These are phyloP conservation scores for Siderastrea radians DNA, from an alignment of 92 coral and sea anemone genomes.

Conservation along the genomic window DNA sequence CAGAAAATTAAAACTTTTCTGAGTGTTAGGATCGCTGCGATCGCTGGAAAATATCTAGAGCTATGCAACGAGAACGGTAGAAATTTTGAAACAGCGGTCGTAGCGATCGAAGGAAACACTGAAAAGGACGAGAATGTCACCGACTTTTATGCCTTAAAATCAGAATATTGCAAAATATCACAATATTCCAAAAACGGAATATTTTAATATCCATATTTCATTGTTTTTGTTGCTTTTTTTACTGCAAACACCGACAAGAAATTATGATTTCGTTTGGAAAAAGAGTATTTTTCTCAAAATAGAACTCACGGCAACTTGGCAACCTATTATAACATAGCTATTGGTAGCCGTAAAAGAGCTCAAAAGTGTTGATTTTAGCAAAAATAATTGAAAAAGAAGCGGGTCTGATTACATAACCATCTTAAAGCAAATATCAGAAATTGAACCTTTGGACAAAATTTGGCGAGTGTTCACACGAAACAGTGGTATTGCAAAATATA, in stretches of 20 bases:
- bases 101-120: conserved; percentile 4
- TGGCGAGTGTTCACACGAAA: not conserved
- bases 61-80: not conserved
- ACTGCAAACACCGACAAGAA: not conserved
- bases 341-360: not conserved
- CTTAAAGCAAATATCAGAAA: conserved; percentile 17
- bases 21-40: conserved; percentile 21
- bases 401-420: too few relatives aligned
- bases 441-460: not conserved
- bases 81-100: conserved; percentile 8
- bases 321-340: not conserved
- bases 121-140: not conserved
- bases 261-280: not conserved
- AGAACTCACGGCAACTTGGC: not conserved
- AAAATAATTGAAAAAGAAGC: not conserved
- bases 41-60: conserved; percentile 13
- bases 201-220: conserved; percentile 12
- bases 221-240: not conserved
- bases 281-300: not conserved
- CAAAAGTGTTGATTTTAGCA: not conserved
- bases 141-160: conserved; percentile 7
- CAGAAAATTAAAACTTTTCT: not conserved
- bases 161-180: not conserved
- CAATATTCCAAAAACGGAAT: not conserved
- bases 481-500: not conserved